Evolutionary conservation across 30 jellyfish, hydroid and myxozoan genomes (phyloP).

Genomic region (Cassiopea andromeda): DNA sequence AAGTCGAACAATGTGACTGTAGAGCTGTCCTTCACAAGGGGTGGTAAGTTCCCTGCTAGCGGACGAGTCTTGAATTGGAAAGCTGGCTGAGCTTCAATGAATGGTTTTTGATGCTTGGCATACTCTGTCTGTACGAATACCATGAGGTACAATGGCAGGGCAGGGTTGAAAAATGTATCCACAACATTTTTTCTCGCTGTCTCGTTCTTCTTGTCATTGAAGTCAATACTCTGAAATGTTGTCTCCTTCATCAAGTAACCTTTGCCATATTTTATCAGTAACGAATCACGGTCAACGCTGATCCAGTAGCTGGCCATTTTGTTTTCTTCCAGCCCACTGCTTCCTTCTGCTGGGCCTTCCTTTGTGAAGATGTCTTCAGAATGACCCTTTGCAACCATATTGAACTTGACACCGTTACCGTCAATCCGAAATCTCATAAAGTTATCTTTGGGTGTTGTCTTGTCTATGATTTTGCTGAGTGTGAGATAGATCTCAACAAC

Average conservation of each 20-base stretch:
- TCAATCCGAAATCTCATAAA: not conserved
- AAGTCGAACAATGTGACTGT: constrained; percentile 30
- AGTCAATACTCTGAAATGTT: not conserved
- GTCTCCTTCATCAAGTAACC: constrained; percentile 47
- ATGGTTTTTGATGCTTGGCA: not conserved
- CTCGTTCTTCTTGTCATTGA: not conserved
- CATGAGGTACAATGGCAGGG: constrained; percentile 1
- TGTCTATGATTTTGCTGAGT: not conserved
- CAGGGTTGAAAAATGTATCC: constrained; percentile 14
- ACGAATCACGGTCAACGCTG: constrained; percentile 50
- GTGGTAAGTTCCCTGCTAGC: constrained; percentile 22
- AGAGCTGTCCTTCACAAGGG: constrained; percentile 31
- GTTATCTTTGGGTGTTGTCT: not conserved
- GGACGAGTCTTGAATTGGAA: constrained; percentile 12
- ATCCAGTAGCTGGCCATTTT: constrained; percentile 38
- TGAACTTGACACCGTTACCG: not conserved
- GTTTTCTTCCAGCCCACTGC: not conserved
- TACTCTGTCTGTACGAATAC: not conserved
- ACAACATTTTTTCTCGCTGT: not conserved
- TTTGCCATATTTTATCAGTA: constrained; percentile 28
- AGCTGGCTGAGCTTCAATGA: constrained; percentile 1
- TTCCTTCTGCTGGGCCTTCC: not conserved
- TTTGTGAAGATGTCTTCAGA: not conserved
- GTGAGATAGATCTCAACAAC: not conserved
- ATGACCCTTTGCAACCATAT: not conserved